Evolutionary conservation across 2,113 vertebrate species (phyloP).

Genomic region (Nanorana parkeri): DNA sequence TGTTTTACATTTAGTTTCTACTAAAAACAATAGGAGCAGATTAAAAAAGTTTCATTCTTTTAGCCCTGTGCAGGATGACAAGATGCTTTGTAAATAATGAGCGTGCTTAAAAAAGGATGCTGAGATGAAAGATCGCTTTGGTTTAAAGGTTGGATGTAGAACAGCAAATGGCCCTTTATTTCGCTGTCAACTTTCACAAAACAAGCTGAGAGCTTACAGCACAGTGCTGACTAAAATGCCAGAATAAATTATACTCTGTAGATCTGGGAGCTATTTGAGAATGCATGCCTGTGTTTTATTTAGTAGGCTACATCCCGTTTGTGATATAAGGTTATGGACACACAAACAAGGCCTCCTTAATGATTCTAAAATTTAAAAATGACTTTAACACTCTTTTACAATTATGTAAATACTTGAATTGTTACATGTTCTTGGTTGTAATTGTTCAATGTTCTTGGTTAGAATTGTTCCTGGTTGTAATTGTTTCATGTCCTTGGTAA

Average conservation of each 20-base stretch:
- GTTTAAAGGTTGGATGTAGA: not conserved
- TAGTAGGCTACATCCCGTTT: not conserved
- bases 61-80: not conserved
- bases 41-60: too few relatives aligned
- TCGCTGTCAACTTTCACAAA: not conserved
- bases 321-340: not conserved
- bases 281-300: not conserved
- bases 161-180: not conserved
- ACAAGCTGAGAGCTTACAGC: not conserved
- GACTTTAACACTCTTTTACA: too few relatives aligned
- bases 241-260: conserved; percentile 9
- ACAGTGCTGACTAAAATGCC: not conserved
- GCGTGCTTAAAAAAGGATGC: not conserved
- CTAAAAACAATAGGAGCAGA: too few relatives aligned
- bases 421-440: too few relatives aligned
- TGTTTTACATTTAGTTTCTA: too few relatives aligned
- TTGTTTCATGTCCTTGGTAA: too few relatives aligned
- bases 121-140: not conserved
- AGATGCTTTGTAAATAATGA: not conserved
- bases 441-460: too few relatives aligned
- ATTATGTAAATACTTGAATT: too few relatives aligned
- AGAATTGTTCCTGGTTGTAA: too few relatives aligned
- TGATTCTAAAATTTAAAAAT: too few relatives aligned
- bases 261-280: not conserved
- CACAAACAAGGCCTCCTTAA: too few relatives aligned